Evolutionary conservation across 2,797 vertebrate genomes (phyloP), one percentile per base, ranked within the genome.

Genomic region (Alauda arvensis): DNA sequence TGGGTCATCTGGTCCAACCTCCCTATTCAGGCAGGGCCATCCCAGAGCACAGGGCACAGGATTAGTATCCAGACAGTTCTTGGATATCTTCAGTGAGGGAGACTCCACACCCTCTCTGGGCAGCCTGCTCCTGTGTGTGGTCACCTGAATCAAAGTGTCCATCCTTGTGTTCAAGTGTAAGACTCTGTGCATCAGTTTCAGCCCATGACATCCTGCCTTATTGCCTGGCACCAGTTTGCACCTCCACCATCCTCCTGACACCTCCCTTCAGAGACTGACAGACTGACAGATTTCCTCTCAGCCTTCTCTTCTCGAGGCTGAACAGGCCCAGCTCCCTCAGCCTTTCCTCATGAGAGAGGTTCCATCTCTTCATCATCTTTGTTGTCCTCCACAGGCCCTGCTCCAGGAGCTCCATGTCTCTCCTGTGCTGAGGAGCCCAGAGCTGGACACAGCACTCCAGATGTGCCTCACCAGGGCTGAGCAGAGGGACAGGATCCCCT

Each of bases 291-390:
- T 16, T 1, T 10, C 8, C 12, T 61, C 42, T 28, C 63, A 34
- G 2, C 2, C 1, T 0, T 31, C 18, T 26, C 49, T 37, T 42
- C 49, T 43, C 0, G 0, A 56, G 28, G 31, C 18, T 69, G 37
- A 77, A 12, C 7, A 56, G 31, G 1, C 10, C 3, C 37, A 4
- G n/a, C 19, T 56, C 10, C 16, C 18, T 55, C 57, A 56, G 42
- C 13, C 23, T 56, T 63, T 43, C 16, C 16, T 37, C 20, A 0
- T 37, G 6, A 20, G 16, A 37, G 28, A 28, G 10, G 16, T 9
- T 37, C 28, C 65, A 43, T 8, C n/a, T 19, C 18, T 37, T 12
- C 26, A 37, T 14, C 23, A 24, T 1, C 28, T 45, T 14, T 56
- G 18, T 6, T 3, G 8, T 2, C 12, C 16, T n/a, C 11, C 13